These are phyloP conservation scores for Serrognathus titanus DNA, from an alignment of 2,888 invertebrate species.

Conservation along the genomic window DNA sequence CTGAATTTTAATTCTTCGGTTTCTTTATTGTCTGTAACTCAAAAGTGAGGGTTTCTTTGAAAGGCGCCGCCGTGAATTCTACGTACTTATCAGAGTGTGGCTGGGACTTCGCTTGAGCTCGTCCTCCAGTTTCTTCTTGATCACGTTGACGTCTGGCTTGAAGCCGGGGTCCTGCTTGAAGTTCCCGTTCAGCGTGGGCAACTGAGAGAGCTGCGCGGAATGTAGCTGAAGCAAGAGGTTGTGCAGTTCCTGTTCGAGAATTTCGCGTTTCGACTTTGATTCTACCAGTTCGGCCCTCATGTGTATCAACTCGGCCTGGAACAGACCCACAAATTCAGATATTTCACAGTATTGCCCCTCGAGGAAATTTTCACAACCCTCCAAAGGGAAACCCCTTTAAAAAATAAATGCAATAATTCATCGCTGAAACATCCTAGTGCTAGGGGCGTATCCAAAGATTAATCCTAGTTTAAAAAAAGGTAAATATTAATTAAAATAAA, in stretches of 20 bases:
- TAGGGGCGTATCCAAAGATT: too few species aligned
- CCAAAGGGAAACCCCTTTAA: not conserved
- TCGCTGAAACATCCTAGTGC: too few species aligned
- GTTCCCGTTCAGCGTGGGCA: conserved; percentile 45
- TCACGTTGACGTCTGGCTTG: conserved; percentile 46
- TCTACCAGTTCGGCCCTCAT: conserved; percentile 72
- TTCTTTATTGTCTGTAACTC: conserved; percentile 34
- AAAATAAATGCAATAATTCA: not conserved
- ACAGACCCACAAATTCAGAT: conserved; percentile 13
- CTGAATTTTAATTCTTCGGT: conserved; percentile 46
- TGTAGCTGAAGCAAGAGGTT: conserved; percentile 61
- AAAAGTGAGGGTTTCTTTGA: not conserved
- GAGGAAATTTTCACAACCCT: too few species aligned
- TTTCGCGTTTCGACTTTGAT: conserved; percentile 59
- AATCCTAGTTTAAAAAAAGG: too few species aligned
- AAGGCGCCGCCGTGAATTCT: too few species aligned
- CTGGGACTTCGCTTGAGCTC: conserved; percentile 48
- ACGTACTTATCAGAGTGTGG: conserved; percentile 35
- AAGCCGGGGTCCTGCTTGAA: conserved; percentile 42
- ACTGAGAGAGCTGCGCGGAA: conserved; percentile 56
- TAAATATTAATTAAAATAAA: too few species aligned
- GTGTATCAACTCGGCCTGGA: conserved; percentile 74
- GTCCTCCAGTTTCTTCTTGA: conserved; percentile 48
- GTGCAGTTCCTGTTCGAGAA: conserved; percentile 61
- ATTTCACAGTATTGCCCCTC: too few species aligned